Evolutionary conservation across 1,140 invertebrate species (phyloP), one percentile per base, ranked within the genome.

Genomic region (Bombus pyrosoma): DNA sequence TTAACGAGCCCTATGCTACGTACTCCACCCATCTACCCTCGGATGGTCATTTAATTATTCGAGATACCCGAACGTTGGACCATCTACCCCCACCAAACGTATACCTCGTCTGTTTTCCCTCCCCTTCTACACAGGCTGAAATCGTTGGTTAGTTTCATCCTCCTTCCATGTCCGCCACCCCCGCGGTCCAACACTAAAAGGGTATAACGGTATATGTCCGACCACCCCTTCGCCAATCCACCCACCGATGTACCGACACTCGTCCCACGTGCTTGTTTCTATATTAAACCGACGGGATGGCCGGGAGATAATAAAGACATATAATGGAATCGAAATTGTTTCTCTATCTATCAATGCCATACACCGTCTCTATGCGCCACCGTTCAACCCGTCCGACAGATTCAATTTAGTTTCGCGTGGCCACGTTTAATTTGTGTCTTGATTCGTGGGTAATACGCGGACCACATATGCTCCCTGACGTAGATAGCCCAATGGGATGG

Each of bases 1-100:
- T 95, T 94, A 95, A 94, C 94, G 94, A 95, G 93, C 94, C 94
- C 94, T 94, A 94, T 94, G 94, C 93, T 91, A 86, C 89, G 83
- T 86, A 85, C 87, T 77, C 86, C 83, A 85, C 85, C 87, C 89
- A 82, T 91, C 93, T 85, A 92, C 92, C 91, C 91, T 90, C 90
- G 92, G 93, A 94, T 93, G 94, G 94, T 95, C 95, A 95, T 95
- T 95, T 95, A 95, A 95, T 95, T 95, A 95, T 95, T 95, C 94
- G 92, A 94, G 94, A 94, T 94, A 95, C 93, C 93, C 91, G 91
- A 93, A 92, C 92, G 91, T 89, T 89, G 91, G 89, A 85, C 85
- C 87, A 88, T 86, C 91, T 83, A 90, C 89, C 86, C 89, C 89
- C 83, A 77, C 83, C 72, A 28, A 28, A n/a, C 59, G 59, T 62